Evolutionary conservation across 2,113 vertebrate species (phyloP).

Genomic region (Scatophagus argus): DNA sequence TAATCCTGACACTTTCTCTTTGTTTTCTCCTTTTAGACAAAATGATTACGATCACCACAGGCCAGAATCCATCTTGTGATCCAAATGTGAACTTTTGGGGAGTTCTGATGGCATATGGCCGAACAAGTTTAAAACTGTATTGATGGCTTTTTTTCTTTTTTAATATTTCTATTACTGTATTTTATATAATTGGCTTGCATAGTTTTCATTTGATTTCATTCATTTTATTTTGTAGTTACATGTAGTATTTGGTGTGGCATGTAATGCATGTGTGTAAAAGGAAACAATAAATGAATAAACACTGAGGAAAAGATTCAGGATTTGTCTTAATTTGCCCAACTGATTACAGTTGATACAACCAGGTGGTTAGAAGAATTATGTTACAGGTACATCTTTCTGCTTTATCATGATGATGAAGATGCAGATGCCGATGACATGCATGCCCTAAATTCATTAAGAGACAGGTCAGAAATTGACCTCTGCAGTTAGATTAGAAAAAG

Average conservation of each 20-base stretch:
- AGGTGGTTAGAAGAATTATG: too few relatives aligned
- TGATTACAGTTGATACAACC: too few relatives aligned
- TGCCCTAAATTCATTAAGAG: too few relatives aligned
- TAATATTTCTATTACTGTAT: not conserved
- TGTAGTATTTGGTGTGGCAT: not conserved
- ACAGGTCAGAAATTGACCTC: too few relatives aligned
- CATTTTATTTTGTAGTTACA: not conserved
- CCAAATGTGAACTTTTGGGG: not conserved
- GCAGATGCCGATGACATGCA: too few relatives aligned
- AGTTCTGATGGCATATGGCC: not conserved
- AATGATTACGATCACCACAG: conserved; percentile 19
- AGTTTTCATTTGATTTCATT: too few relatives aligned
- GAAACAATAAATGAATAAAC: not conserved
- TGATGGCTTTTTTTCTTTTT: not conserved
- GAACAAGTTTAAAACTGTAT: not conserved
- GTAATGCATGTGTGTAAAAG: not conserved
- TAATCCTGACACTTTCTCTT: not conserved
- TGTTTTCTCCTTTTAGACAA: conserved; percentile 55
- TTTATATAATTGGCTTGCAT: too few relatives aligned
- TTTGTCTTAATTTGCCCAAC: too few relatives aligned
- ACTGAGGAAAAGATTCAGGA: too few relatives aligned
- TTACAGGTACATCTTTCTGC: too few relatives aligned
- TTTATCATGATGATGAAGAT: too few relatives aligned
- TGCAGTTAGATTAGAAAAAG: too few relatives aligned
- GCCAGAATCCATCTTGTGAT: not conserved